These are phyloP conservation scores for Arrhamphus sclerolepis DNA, from an alignment of 2,797 vertebrate genomes.

Conservation along the genomic window DNA sequence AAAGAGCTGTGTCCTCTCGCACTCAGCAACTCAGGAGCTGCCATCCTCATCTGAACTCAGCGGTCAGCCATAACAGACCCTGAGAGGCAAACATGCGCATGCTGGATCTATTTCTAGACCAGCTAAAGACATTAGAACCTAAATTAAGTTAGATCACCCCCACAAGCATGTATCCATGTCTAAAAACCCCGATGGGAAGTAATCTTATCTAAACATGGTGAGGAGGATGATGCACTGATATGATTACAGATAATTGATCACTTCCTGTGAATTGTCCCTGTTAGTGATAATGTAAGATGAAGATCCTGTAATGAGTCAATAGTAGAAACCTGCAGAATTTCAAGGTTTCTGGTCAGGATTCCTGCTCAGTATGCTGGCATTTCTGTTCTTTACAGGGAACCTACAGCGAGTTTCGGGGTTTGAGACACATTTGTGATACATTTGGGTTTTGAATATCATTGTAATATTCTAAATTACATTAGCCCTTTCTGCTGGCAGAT, in stretches of 20 bases:
- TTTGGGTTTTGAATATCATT: slow-evolving; percentile 30
- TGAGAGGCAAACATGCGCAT: slow-evolving; percentile 54
- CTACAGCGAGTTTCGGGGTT: not conserved
- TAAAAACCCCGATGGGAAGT: slow-evolving; percentile 64
- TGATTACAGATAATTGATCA: slow-evolving; percentile 73
- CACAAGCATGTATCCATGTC: slow-evolving; percentile 66
- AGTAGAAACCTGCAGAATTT: slow-evolving; percentile 31
- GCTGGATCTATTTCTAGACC: slow-evolving; percentile 68
- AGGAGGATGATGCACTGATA: slow-evolving; percentile 70
- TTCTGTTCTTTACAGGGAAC: not conserved
- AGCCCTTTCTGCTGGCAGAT: slow-evolving; percentile 65
- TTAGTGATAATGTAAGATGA: slow-evolving; percentile 62
- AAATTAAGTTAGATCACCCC: slow-evolving; percentile 75
- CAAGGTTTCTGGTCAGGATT: slow-evolving; percentile 19
- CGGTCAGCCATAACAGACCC: slow-evolving; percentile 62
- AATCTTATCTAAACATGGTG: slow-evolving; percentile 67
- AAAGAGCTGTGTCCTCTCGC: slow-evolving; percentile 11
- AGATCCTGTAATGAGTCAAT: slow-evolving; percentile 54
- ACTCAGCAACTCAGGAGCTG: slow-evolving; percentile 9
- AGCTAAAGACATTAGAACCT: slow-evolving; percentile 75
- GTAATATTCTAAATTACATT: slow-evolving; percentile 14
- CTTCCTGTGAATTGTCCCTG: slow-evolving; percentile 68
- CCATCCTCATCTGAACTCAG: slow-evolving; percentile 41
- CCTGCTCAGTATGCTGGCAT: slow-evolving; percentile 11
- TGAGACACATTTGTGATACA: not conserved